phyloP scores from a whole-genome alignment of 1,140 invertebrate species.

The Trichonephila clavata region DNA sequence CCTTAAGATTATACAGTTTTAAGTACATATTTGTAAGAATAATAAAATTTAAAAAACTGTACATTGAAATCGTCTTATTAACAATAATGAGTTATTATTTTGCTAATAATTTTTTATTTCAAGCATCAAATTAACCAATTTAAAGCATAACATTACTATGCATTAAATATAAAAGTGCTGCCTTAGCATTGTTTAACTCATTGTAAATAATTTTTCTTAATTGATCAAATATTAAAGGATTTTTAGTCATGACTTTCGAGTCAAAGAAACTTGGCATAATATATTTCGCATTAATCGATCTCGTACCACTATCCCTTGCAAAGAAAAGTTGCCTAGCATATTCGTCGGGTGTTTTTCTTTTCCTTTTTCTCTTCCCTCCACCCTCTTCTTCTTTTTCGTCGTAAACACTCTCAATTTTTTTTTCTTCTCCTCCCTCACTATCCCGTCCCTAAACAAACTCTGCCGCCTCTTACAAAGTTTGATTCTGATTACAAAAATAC shows the following conservation, averaged over 20 bases:
- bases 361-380: not conserved
- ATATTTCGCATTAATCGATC: constrained; percentile 9
- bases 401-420: constrained; percentile 54
- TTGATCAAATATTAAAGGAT: not conserved
- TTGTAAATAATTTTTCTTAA: not conserved
- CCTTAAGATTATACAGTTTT: too few relatives aligned
- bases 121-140: too few relatives aligned
- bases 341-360: constrained; percentile 33
- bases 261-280: not conserved
- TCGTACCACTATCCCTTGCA: not conserved
- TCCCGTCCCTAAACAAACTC: constrained; percentile 25
- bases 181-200: too few relatives aligned
- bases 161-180: too few relatives aligned
- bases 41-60: too few relatives aligned
- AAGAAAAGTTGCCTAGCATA: constrained; percentile 12
- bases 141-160: too few relatives aligned
- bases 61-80: too few relatives aligned
- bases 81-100: too few relatives aligned
- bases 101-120: too few relatives aligned
- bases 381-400: constrained; percentile 16
- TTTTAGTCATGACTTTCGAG: not conserved
- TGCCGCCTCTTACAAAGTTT: constrained; percentile 42
- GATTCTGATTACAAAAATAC: constrained; percentile 75
- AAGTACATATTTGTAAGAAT: too few relatives aligned
- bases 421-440: not conserved